Percentiles rank a stretch among this genome's conserved stretches.
Evolutionary conservation across 2,888 invertebrate genomes (phyloP).

Genomic region (Serrognathus titanus): DNA sequence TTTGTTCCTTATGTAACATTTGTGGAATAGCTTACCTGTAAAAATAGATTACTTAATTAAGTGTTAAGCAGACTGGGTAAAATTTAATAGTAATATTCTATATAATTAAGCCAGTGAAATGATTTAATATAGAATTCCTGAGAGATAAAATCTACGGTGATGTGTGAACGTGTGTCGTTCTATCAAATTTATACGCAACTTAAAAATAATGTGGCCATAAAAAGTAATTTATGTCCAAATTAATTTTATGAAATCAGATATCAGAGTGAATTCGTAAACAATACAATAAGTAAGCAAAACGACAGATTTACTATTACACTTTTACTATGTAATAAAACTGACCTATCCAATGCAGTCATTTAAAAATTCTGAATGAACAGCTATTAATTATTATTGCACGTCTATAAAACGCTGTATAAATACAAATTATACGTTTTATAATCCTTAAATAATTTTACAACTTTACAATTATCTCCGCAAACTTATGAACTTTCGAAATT

Average conservation of each 20-base stretch:
- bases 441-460: slow-evolving; percentile 18
- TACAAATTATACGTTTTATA: slow-evolving; percentile 33
- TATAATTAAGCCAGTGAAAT: too few species aligned
- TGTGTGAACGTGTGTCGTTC: too few species aligned
- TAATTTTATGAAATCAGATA: slow-evolving; percentile 17
- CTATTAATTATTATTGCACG: slow-evolving; percentile 44
- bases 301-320: slow-evolving; percentile 40
- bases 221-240: slow-evolving; percentile 14
- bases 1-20: too few species aligned
- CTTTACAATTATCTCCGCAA: slow-evolving; percentile 11
- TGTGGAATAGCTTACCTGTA: too few species aligned
- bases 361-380: slow-evolving; percentile 44
- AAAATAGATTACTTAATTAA: too few species aligned
- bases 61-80: too few species aligned
- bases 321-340: slow-evolving; percentile 51
- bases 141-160: too few species aligned
- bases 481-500: slow-evolving; percentile 3
- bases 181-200: too few species aligned
- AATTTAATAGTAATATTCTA: too few species aligned
- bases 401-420: slow-evolving; percentile 38
- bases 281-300: slow-evolving; percentile 19
- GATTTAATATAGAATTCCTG: too few species aligned
- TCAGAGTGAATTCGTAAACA: slow-evolving; percentile 16
- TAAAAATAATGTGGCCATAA: slow-evolving; percentile 13
- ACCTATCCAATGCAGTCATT: slow-evolving; percentile 43